Conservation (phyloP, 2,113 vertebrate genomes). For the Nestor notabilis region DNA sequence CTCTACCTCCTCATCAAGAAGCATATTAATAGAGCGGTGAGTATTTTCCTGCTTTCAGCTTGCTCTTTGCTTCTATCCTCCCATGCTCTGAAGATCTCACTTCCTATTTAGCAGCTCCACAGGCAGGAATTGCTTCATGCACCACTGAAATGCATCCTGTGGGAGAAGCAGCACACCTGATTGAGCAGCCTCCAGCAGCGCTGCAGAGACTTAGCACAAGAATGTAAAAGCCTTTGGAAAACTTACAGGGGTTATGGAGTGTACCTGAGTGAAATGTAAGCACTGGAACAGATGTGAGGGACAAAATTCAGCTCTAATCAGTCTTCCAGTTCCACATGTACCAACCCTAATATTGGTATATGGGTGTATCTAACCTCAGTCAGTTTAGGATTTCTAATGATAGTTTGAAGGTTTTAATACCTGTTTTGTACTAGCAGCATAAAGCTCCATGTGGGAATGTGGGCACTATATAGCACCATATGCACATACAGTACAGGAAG, state of each 20-base stretch:
- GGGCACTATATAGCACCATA: fast-evolving
- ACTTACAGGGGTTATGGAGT: not conserved
- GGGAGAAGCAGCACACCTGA: not conserved
- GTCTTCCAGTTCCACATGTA: not conserved
- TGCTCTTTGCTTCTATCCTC: fast-evolving
- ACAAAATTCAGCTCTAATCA: not conserved
- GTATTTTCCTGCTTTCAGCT: not conserved
- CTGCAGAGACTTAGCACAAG: not conserved
- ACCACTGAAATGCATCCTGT: fast-evolving
- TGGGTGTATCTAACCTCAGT: not conserved
- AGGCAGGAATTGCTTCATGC: not conserved
- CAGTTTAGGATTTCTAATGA: not conserved
- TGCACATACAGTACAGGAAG: not conserved
- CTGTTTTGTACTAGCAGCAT: not conserved
- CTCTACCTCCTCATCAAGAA: slow-evolving; percentile 92
- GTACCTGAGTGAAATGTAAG: not conserved
- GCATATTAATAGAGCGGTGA: slow-evolving; percentile 90
- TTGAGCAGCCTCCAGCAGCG: not conserved
- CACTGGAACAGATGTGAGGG: not conserved
- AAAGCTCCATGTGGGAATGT: not conserved
- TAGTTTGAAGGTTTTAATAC: not conserved
- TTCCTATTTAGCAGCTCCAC: not conserved
- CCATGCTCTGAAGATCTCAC: fast-evolving
- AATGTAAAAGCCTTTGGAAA: not conserved
- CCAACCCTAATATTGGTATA: not conserved